Conservation (phyloP, 2,888 invertebrate species). For the Pristionchus arcanus region DNA sequence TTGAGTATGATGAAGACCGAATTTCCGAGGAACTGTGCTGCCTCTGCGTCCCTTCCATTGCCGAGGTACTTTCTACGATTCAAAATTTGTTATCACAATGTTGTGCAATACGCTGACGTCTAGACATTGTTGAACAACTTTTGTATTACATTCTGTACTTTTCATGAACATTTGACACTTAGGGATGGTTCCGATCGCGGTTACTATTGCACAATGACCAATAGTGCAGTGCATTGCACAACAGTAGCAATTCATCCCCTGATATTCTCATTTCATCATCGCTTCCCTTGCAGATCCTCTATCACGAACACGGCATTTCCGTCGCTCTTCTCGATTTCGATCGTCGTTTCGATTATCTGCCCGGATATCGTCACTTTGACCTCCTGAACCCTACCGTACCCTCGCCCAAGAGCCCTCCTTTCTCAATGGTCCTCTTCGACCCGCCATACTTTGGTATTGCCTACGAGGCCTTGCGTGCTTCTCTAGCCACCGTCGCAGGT, state of each 20-base stretch:
- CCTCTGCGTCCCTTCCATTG: constrained; percentile 50
- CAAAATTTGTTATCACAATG: not conserved
- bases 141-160: too few species aligned
- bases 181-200: not conserved
- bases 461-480: not conserved
- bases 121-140: too few species aligned
- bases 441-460: constrained; percentile 55
- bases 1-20: constrained; percentile 44
- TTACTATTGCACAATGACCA: not conserved
- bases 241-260: not conserved
- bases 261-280: not conserved
- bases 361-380: constrained; percentile 51
- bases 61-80: constrained; percentile 14
- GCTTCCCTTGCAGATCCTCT: constrained; percentile 24
- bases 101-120: not conserved
- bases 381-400: constrained; percentile 11
- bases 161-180: not conserved
- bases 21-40: constrained; percentile 44
- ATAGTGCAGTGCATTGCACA: not conserved
- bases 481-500: not conserved
- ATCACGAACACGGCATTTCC: constrained; percentile 52
- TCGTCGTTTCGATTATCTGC: constrained; percentile 50
- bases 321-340: constrained; percentile 56
- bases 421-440: constrained; percentile 53
- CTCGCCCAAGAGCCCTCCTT: not conserved